These are phyloP conservation scores for Phymatocera aterrima DNA, from an alignment of 2,888 invertebrate genomes.

Conservation along the genomic window DNA sequence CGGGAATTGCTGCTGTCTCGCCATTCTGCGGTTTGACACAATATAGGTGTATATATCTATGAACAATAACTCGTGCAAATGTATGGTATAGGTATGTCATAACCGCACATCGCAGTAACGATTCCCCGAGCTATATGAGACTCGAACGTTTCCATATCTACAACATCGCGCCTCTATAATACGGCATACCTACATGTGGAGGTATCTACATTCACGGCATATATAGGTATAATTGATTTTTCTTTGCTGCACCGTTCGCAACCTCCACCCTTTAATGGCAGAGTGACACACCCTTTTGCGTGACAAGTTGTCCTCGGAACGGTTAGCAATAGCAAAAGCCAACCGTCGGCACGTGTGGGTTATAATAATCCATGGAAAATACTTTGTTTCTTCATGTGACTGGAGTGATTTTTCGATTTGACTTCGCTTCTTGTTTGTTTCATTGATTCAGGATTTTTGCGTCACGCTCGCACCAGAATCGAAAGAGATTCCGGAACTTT, in stretches of 20 bases:
- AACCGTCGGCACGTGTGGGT: no score
- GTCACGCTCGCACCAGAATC: no score
- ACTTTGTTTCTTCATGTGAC: no score
- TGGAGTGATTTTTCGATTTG: no score
- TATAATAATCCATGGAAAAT: no score
- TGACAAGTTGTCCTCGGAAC: constrained; percentile 12
- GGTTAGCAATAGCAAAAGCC: background rate
- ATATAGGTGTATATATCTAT: background rate
- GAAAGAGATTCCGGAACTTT: no score
- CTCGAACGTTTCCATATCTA: background rate
- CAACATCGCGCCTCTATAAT: background rate
- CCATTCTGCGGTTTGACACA: background rate
- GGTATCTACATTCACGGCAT: background rate
- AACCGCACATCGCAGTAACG: no score
- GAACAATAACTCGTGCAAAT: background rate
- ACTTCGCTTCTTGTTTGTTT: no score
- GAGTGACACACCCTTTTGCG: background rate
- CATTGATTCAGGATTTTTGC: no score
- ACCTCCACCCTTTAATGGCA: constrained; percentile 3
- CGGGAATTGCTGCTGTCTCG: background rate
- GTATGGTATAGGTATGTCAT: no score
- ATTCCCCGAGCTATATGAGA: no score
- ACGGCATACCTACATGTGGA: background rate
- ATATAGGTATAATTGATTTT: background rate
- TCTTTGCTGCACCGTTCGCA: background rate